phyloP scores from a whole-genome alignment of 2,888 invertebrate species.

The Trissolcus brochymenae region DNA sequence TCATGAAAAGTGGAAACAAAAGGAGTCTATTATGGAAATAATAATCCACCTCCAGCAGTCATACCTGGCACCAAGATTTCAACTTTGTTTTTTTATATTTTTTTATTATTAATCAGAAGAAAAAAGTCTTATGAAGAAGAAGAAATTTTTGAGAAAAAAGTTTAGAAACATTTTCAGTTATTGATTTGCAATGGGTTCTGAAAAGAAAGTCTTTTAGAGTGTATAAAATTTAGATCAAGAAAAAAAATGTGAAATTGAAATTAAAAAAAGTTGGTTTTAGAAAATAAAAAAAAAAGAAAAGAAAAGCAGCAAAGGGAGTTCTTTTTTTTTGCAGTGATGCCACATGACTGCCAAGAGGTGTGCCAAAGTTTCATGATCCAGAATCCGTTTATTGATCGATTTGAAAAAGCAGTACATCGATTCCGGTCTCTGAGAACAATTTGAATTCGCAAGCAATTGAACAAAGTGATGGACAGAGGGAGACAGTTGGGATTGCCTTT shows the following conservation, averaged over 20 bases:
- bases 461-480: conserved; percentile 28
- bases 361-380: conserved; percentile 64
- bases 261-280: neutral
- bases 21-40: conserved; percentile 69
- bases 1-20: conserved; percentile 12
- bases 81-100: neutral
- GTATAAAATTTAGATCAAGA: neutral
- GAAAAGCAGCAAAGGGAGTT: neutral
- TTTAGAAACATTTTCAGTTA: neutral
- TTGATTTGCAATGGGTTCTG: too few species aligned
- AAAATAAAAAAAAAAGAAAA: neutral
- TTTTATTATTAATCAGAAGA: too few species aligned
- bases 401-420: conserved; percentile 60
- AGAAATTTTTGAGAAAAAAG: neutral
- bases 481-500: conserved; percentile 44
- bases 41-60: conserved; percentile 71
- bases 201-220: too few species aligned
- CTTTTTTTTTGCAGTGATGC: conserved; percentile 66
- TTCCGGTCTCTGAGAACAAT: conserved; percentile 24
- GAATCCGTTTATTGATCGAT: conserved; percentile 70
- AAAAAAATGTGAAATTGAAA: neutral
- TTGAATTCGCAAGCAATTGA: conserved; percentile 29
- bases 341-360: conserved; percentile 72
- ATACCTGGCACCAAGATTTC: conserved; percentile 69
- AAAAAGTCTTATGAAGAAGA: neutral